A percentile compares a stretch with the other conserved stretches of the same genome.
phyloP scores from a whole-genome alignment of 1,140 invertebrate genomes.

The Bombus polaris region DNA sequence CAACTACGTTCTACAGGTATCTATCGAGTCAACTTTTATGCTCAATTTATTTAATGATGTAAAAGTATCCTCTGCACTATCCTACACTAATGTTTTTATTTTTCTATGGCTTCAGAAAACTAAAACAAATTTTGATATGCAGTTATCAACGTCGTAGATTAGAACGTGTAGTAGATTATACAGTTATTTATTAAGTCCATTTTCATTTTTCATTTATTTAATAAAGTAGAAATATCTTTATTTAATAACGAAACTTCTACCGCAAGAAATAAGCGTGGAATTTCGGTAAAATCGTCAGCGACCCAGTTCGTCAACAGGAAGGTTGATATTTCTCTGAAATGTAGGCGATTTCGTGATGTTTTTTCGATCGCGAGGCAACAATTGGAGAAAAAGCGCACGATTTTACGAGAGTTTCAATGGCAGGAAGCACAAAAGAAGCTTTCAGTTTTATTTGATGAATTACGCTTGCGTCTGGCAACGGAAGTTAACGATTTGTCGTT shows the following conservation, averaged over 20 bases:
- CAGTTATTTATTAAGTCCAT: background rate
- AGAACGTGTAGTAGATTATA: background rate
- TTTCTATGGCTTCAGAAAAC: background rate
- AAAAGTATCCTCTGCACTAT: too few relatives aligned
- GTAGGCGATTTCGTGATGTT: background rate
- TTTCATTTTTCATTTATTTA: background rate
- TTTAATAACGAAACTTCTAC: background rate
- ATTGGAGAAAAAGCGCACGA: background rate
- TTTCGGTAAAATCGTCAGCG: background rate
- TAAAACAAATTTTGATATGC: background rate
- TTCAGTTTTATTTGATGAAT: background rate
- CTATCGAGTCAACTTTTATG: too few relatives aligned
- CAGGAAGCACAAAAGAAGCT: background rate
- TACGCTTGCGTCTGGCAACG: background rate
- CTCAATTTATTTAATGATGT: too few relatives aligned
- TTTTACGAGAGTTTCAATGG: background rate
- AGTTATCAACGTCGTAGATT: too few relatives aligned
- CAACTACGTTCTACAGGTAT: too few relatives aligned
- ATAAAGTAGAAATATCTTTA: background rate
- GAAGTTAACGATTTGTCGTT: background rate
- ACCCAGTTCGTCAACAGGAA: background rate
- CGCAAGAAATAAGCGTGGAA: background rate
- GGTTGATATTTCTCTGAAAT: background rate
- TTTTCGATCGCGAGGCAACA: background rate
- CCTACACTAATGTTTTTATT: background rate